A percentile compares a stretch with the other conserved stretches of the same genome.
Conservation (phyloP, 2,797 vertebrate species). For the Gymnothorax reevesii region DNA sequence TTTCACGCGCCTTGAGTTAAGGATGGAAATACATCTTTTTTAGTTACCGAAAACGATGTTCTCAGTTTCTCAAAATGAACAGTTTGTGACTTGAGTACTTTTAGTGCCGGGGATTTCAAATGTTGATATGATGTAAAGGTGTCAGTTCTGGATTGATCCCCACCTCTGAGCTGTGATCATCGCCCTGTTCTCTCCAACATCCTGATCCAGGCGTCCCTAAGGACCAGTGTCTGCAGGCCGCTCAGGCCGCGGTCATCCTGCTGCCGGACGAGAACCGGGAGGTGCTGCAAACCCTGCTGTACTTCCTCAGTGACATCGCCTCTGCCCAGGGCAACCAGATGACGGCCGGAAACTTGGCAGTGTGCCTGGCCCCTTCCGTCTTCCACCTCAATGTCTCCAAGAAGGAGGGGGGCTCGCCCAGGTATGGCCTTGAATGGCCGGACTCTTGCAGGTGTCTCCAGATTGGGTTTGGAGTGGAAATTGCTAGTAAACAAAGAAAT, state of each 20-base stretch:
- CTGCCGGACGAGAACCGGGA: conserved; percentile 84
- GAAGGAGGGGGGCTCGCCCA: conserved; percentile 78
- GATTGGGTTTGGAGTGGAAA: background rate
- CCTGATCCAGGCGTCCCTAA: conserved; percentile 71
- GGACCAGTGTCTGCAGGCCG: conserved; percentile 76
- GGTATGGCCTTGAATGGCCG: conserved; percentile 56
- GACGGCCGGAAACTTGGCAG: conserved; percentile 80
- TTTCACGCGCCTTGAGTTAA: no score
- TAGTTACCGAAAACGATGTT: no score
- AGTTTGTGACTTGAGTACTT: no score
- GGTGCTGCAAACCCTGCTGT: conserved; percentile 83
- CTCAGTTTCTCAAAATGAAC: no score
- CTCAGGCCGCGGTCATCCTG: conserved; percentile 76
- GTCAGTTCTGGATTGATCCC: background rate
- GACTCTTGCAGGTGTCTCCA: background rate
- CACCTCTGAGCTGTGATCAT: background rate
- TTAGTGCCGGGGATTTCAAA: no score
- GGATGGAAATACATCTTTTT: no score
- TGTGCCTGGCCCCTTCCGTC: conserved; percentile 84
- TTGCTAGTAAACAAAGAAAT: no score
- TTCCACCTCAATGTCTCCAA: conserved; percentile 84
- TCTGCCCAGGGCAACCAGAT: conserved; percentile 83
- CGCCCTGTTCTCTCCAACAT: background rate
- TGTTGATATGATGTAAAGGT: background rate
- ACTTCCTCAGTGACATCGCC: conserved; percentile 84